A percentile compares a stretch with the other conserved stretches of the same genome.
Conservation (phyloP, 1,140 invertebrate species). For the Leptoteleia sp. region DNA sequence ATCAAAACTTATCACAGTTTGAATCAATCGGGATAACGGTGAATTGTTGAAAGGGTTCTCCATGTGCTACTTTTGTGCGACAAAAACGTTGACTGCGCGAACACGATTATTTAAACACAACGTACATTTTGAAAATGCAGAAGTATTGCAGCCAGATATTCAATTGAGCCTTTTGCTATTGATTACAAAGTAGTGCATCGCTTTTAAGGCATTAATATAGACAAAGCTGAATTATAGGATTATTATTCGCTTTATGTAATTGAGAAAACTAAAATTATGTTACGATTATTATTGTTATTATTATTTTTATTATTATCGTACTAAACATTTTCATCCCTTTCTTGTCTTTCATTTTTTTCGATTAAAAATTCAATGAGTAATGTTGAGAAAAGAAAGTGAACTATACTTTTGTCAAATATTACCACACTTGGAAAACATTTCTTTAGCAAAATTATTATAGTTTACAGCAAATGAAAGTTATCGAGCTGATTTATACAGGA, state of each 20-base stretch:
- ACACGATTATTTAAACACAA: slow-evolving; percentile 36
- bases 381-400: too few relatives aligned
- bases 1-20: slow-evolving; percentile 65
- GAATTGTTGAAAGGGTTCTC: slow-evolving; percentile 22
- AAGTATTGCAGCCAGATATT: slow-evolving; percentile 65
- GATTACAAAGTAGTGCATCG: slow-evolving; percentile 62
- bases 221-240: slow-evolving; percentile 58
- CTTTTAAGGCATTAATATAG: slow-evolving; percentile 62
- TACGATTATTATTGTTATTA: too few relatives aligned
- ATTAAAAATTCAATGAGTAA: too few relatives aligned
- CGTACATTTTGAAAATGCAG: slow-evolving; percentile 62
- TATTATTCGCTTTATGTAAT: slow-evolving; percentile 40
- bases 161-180: slow-evolving; percentile 56
- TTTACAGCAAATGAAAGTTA: too few relatives aligned
- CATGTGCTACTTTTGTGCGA: slow-evolving; percentile 55
- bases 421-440: too few relatives aligned
- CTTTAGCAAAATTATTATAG: too few relatives aligned
- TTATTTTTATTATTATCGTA: too few relatives aligned
- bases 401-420: too few relatives aligned
- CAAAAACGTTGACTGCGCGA: slow-evolving; percentile 51
- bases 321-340: too few relatives aligned
- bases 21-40: slow-evolving; percentile 46
- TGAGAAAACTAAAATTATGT: slow-evolving; percentile 13
- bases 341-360: too few relatives aligned
- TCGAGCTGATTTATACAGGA: too few relatives aligned